Evolutionary conservation across 2,797 vertebrate species (phyloP), one percentile per base, ranked within the genome.

Genomic region (Lutjanus argentimaculatus): DNA sequence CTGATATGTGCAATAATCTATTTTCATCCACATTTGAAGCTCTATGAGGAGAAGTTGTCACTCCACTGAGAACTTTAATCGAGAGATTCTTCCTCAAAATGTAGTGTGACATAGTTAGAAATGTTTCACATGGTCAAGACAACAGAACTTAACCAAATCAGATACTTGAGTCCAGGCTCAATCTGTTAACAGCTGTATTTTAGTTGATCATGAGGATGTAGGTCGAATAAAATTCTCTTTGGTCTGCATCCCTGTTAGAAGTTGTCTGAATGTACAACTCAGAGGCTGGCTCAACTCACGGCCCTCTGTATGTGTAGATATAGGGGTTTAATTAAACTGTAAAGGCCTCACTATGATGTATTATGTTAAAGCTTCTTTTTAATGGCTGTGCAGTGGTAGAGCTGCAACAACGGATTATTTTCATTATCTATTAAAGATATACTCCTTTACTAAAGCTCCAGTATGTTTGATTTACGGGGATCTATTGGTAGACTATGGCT

Each of bases 321-420:
- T 57, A 69, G 7, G 58, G 63, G 46, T 72, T 80, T 75, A 75
- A 74, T 84, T 56, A 77, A 77, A 77, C 15, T 17, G 15, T 65
- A 11, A 66, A 45, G 42, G 59, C 19, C 61, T 77, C 45, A 11
- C 52, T 22, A 55, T 21, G 52, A n/a, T 22, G 21, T 21, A 40
- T 48, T 48, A 36, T 36, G 42, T 67, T 30, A 63, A 49, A 36
- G 57, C 56, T 45, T 62, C 30, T 51, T 22, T 62, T 51, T 61
- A 42, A 62, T 42, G 57, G 40, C 30, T 21, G 36, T 17, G 15
- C 46, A 59, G 46, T 25, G 7, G 7, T 17, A 48, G 40, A 45
- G 61, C 58, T 56, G 43, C 58, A 46, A 2, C 43, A 43, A 7
- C 53, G 40, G 43, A 22, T 64, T 56, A 13, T 36, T 69, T 58